These are phyloP conservation scores for Drosophila merina DNA, from an alignment of 2,888 invertebrate species.

Conservation along the genomic window DNA sequence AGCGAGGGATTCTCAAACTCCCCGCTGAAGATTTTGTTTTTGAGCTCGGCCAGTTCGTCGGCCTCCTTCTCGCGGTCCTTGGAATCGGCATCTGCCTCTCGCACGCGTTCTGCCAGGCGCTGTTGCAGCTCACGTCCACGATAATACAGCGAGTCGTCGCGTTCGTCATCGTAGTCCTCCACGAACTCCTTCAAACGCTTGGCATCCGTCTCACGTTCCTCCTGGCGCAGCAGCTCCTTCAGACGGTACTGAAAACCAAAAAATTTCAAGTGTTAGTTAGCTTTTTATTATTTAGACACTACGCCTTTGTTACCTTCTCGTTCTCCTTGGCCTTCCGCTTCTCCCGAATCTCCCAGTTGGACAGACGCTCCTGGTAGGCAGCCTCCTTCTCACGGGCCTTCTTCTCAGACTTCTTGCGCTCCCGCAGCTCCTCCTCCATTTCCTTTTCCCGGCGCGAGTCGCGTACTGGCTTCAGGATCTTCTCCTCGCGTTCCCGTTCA, in stretches of 20 bases:
- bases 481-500: conserved; percentile 81
- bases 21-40: conserved; percentile 89
- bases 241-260: conserved; percentile 87
- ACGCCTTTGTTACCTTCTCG: conserved; percentile 86
- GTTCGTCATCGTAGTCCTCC: conserved; percentile 99
- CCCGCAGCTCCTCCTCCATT: conserved; percentile 96
- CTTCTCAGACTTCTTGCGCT: conserved; percentile 94
- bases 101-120: conserved; percentile 95
- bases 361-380: conserved; percentile 94
- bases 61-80: conserved; percentile 95
- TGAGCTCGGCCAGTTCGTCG: conserved; percentile 93
- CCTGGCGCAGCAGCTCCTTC: conserved; percentile 92
- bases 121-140: conserved; percentile 93
- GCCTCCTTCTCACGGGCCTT: conserved; percentile 97
- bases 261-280: background rate
- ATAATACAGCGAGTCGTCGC: conserved; percentile 98
- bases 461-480: conserved; percentile 85
- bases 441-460: conserved; percentile 91
- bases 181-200: conserved; percentile 98
- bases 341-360: conserved; percentile 94
- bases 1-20: conserved; percentile 87
- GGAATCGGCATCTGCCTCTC: conserved; percentile 96
- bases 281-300: no score
- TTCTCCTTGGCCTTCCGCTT: conserved; percentile 95
- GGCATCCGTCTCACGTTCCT: conserved; percentile 95